Base-by-base conservation (phyloP, 2,888 invertebrate species). In the Tanypteryx hageni region DNA sequence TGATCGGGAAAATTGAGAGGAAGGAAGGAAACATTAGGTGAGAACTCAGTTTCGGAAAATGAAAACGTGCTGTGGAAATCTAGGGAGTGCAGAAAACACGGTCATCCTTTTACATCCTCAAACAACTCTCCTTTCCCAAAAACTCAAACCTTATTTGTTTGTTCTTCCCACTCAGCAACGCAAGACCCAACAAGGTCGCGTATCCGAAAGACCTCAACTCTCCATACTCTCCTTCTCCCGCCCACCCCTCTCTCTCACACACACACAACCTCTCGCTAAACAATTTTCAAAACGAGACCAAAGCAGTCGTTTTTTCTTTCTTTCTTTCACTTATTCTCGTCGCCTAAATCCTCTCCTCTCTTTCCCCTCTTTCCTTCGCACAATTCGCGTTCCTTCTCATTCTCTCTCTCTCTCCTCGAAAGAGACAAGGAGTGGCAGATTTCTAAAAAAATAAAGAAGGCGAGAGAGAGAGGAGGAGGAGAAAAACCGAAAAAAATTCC, bases 401-500 rank as follows among this genome's bases (percentile, higher is more conserved):
- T n/a, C n/a, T n/a, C n/a, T n/a, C n/a, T n/a, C n/a, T n/a, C n/a
- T n/a, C n/a, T n/a, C n/a, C n/a, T n/a, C n/a, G n/a, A n/a, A n/a
- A n/a, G n/a, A n/a, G 86, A 61, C 86, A 89, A 89, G 89, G 64
- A 89, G 89, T 89, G 89, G 89, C 89, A 89, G 89, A 68, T 31
- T 86, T 61, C 86, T 31, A 59, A 64, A 64, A n/a, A 44, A n/a
- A 64, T 59, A 89, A 61, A 64, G 44, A 64, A 22, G 61, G 31
- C 10, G 27, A 14, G 9, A 16, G 27, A 14, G 9, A 31, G 44
- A 44, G 44, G 18, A 61, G 44, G 18, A 89, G 44, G 22, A 31
- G 8, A 44, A 64, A 64, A 64, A 61, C 13, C 9, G 61, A 89
- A 27, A 27, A 76, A 76, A 61, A 89, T 64, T 68, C 89, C 89